These are phyloP conservation scores for Ceratosolen fusciceps DNA, from an alignment of 1,140 invertebrate genomes.

Conservation along the genomic window DNA sequence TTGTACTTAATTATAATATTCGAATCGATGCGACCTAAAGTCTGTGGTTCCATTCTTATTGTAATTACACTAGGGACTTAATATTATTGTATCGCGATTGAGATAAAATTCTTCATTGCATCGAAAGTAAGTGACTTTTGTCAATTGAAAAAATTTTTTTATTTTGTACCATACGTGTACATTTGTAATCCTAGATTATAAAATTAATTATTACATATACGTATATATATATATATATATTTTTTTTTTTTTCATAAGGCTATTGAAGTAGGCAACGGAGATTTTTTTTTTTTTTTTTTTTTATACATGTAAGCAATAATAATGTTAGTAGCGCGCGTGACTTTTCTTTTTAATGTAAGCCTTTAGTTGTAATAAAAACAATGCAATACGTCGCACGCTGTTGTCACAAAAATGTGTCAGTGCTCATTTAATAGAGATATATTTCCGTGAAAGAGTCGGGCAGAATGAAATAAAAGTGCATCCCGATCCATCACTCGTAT, in stretches of 20 bases:
- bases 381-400: background rate
- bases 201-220: background rate
- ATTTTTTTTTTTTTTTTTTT: background rate
- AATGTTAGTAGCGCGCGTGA: too few species aligned
- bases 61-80: background rate
- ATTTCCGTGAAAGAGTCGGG: background rate
- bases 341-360: too few species aligned
- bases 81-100: background rate
- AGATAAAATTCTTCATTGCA: background rate
- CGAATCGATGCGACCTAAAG: slow-evolving; percentile 10
- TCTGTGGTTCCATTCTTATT: background rate
- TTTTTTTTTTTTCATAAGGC: too few species aligned
- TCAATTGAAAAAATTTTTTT: background rate
- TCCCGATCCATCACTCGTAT: background rate
- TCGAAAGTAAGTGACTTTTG: background rate
- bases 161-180: background rate
- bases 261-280: too few species aligned
- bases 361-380: too few species aligned
- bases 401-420: background rate
- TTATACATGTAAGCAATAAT: too few species aligned
- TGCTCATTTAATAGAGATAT: background rate
- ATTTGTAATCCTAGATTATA: background rate
- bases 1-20: slow-evolving; percentile 21
- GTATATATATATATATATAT: too few species aligned
- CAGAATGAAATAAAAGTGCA: background rate